Base-by-base conservation (phyloP, 2,797 vertebrate species). In the Rhinichthys osculus region DNA sequence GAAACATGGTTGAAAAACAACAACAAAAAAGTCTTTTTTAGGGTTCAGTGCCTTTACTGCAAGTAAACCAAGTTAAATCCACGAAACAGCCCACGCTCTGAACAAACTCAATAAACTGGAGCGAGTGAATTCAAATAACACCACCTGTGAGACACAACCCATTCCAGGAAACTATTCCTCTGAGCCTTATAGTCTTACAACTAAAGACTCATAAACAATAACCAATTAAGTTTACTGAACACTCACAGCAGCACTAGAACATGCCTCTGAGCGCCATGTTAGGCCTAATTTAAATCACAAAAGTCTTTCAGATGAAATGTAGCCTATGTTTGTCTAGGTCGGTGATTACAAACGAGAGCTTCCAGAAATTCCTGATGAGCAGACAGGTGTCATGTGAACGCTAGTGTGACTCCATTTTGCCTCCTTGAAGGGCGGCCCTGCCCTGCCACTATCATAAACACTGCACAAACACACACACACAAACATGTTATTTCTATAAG, bases 291-390 rank as follows among this genome's bases (percentile, higher is more conserved):
- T 11, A 16, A 62, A 14, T 6, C 4, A 59, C 27, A 50, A 50
- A 5, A 38, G 44, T 23, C 30, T 81, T 40, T 69, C 21, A 50
- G 42, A 47, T 16, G 1, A 81, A 67, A 66, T 1, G 30, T 19
- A 38, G 38, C 5, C 38, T 38, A 9, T 1, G 44, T 38, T 54
- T 17, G 23, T 54, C 30, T 19, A 52, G 7, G 8, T 40, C 3
- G 42, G 33, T 42, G 35, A 27, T 19, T 14, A 50, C 30, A 72
- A 82, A 71, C 50, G 1, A 82, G 81, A 59, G 67, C 44, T 71
- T 81, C 66, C 80, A 71, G 80, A 81, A 38, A 30, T 81, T 81
- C 80, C 66, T 70, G 80, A 81, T 57, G 27, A 70, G 44, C 33
- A 23, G 42, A 52, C 17, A 50, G 27, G 64, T 54, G 47, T 81